phyloP scores from a whole-genome alignment of 2,888 invertebrate species.

The Sinopyrophorus schimmeli region DNA sequence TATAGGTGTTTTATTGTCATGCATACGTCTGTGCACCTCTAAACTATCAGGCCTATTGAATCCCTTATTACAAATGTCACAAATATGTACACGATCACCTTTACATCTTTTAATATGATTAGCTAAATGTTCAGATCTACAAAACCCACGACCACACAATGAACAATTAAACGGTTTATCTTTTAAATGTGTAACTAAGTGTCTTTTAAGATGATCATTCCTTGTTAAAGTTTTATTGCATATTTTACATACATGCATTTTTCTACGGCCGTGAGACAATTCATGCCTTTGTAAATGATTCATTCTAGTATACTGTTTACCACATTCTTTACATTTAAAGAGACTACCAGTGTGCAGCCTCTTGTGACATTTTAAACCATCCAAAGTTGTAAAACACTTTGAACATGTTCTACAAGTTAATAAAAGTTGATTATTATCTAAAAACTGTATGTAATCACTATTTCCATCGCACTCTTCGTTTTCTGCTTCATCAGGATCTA shows the following conservation, averaged over 20 bases:
- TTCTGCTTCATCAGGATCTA: slow-evolving; percentile 24
- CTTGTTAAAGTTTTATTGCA: slow-evolving; percentile 53
- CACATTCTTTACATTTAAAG: slow-evolving; percentile 53
- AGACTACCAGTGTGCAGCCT: slow-evolving; percentile 49
- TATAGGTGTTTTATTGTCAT: slow-evolving; percentile 48
- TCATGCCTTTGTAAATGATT: slow-evolving; percentile 53
- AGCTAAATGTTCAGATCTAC: slow-evolving; percentile 51
- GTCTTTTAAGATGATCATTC: slow-evolving; percentile 53
- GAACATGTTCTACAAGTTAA: slow-evolving; percentile 50
- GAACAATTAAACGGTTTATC: slow-evolving; percentile 53
- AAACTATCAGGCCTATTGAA: slow-evolving; percentile 54
- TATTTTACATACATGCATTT: slow-evolving; percentile 53
- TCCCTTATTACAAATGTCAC: slow-evolving; percentile 56
- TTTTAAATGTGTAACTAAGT: slow-evolving; percentile 52
- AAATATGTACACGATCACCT: slow-evolving; percentile 54
- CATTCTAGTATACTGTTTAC: slow-evolving; percentile 50
- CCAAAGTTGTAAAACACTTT: slow-evolving; percentile 52
- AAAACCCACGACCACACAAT: slow-evolving; percentile 54
- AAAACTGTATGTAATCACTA: slow-evolving; percentile 49
- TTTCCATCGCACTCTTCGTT: neutral
- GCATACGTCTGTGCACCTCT: slow-evolving; percentile 50
- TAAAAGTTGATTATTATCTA: slow-evolving; percentile 51
- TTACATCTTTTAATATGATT: slow-evolving; percentile 52
- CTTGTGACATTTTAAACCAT: slow-evolving; percentile 50
- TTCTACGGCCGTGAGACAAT: slow-evolving; percentile 48